Conservation (phyloP, 35 echinoderm and acorn worm genomes). For the Heliocidaris tuberculata region DNA sequence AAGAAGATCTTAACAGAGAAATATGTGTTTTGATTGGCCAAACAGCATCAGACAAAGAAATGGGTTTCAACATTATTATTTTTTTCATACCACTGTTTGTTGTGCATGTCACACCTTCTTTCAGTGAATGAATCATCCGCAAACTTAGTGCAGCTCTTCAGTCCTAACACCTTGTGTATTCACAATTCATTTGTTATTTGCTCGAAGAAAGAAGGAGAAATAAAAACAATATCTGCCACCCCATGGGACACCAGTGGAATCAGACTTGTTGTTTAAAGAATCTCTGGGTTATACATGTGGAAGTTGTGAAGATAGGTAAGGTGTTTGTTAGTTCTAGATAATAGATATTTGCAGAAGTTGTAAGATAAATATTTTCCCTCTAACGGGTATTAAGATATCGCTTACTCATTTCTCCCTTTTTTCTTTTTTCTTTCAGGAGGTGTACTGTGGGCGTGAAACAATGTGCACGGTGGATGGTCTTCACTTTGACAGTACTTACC, state of each 20-base stretch:
- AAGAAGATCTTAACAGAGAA: not conserved
- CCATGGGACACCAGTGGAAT: not conserved
- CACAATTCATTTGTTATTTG: not conserved
- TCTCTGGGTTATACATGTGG: not conserved
- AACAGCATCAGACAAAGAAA: not conserved
- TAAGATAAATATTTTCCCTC: too few relatives aligned
- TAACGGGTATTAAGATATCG: too few relatives aligned
- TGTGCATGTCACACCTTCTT: not conserved
- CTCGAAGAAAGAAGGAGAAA: not conserved
- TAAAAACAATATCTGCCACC: not conserved
- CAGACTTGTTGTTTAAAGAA: not conserved
- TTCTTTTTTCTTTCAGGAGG: conserved; percentile 64
- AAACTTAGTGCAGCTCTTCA: not conserved
- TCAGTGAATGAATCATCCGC: not conserved
- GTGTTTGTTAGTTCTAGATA: not conserved
- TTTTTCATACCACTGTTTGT: not conserved
- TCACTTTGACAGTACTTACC: conserved; percentile 97
- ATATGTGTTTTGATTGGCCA: not conserved
- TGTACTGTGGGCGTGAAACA: conserved; percentile 94
- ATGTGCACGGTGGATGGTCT: conserved; percentile 96
- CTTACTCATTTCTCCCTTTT: not conserved
- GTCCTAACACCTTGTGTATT: not conserved
- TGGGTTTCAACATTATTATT: not conserved
- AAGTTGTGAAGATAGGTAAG: not conserved
- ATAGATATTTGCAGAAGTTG: not conserved